These are phyloP conservation scores for Hucho hucho DNA, from an alignment of 2,113 vertebrate genomes.

Conservation along the genomic window DNA sequence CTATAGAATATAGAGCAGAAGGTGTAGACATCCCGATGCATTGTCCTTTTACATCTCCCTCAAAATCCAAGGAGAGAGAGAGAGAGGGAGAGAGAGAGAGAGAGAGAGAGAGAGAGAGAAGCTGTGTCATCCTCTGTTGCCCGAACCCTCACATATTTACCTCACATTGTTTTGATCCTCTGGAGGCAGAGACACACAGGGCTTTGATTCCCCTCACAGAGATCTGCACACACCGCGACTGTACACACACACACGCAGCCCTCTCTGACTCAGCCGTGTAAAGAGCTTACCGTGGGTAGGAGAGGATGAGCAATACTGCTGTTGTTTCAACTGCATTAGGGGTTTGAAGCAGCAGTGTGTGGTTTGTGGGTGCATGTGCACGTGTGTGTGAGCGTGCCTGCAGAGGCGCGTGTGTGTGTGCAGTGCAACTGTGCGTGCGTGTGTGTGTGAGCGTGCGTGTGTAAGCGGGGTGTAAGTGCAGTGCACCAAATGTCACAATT, in stretches of 20 bases:
- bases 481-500: background rate
- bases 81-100: background rate
- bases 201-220: background rate
- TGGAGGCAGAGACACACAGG: background rate
- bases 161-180: slow-evolving; percentile 14
- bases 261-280: slow-evolving; percentile 61
- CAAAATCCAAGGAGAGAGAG: background rate
- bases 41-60: too few relatives aligned
- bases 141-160: slow-evolving; percentile 8
- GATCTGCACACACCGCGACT: slow-evolving; percentile 4
- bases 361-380: background rate
- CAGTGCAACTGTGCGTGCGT: too few relatives aligned
- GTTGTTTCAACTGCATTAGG: slow-evolving; percentile 58
- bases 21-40: too few relatives aligned
- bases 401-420: too few relatives aligned
- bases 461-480: slow-evolving; percentile 32
- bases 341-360: slow-evolving; percentile 58
- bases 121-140: slow-evolving; percentile 13
- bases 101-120: slow-evolving; percentile 25
- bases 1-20: too few relatives aligned
- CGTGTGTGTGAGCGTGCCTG: slow-evolving; percentile 12
- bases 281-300: slow-evolving; percentile 69
- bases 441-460: background rate
- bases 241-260: slow-evolving; percentile 22
- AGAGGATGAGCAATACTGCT: slow-evolving; percentile 63